phyloP scores from a whole-genome alignment of 2,888 invertebrate species.

The Choristoneura rosaceana region DNA sequence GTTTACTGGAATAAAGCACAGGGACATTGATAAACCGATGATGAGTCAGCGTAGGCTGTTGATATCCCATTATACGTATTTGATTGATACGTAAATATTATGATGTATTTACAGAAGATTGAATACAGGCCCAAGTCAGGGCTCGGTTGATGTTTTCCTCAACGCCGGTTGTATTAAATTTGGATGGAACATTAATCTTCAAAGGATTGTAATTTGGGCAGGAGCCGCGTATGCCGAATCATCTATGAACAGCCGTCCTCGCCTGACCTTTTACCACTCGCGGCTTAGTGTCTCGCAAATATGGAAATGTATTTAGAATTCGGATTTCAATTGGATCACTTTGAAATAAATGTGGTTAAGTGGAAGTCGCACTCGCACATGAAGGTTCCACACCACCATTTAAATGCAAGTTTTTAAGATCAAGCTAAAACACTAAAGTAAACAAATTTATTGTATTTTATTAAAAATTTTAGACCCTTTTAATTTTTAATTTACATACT shows the following conservation, averaged over 20 bases:
- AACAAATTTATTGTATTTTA: too few species aligned
- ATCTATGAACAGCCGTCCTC: constrained; percentile 45
- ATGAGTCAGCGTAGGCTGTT: constrained; percentile 28
- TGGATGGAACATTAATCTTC: constrained; percentile 61
- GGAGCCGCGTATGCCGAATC: constrained; percentile 45
- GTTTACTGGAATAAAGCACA: constrained; percentile 1
- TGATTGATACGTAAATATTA: constrained; percentile 43
- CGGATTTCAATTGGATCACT: constrained; percentile 15
- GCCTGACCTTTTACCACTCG: constrained; percentile 39
- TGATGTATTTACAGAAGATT: constrained; percentile 45
- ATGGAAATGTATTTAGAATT: constrained; percentile 46
- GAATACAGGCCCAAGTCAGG: constrained; percentile 44
- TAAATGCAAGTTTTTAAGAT: too few species aligned
- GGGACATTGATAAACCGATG: constrained; percentile 22
- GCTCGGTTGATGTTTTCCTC: constrained; percentile 49
- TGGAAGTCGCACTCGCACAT: neutral
- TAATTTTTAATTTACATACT: too few species aligned
- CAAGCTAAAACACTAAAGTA: too few species aligned
- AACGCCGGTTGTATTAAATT: constrained; percentile 51
- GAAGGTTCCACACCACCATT: too few species aligned
- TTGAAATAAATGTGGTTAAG: neutral
- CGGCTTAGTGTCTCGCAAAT: constrained; percentile 44
- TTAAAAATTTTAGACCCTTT: too few species aligned
- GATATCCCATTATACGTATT: constrained; percentile 38
- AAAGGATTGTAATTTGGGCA: constrained; percentile 57